Percentiles rank a stretch among this genome's conserved stretches.
Conservation (phyloP, 2,888 invertebrate species). For the Zelleria hepariella region DNA sequence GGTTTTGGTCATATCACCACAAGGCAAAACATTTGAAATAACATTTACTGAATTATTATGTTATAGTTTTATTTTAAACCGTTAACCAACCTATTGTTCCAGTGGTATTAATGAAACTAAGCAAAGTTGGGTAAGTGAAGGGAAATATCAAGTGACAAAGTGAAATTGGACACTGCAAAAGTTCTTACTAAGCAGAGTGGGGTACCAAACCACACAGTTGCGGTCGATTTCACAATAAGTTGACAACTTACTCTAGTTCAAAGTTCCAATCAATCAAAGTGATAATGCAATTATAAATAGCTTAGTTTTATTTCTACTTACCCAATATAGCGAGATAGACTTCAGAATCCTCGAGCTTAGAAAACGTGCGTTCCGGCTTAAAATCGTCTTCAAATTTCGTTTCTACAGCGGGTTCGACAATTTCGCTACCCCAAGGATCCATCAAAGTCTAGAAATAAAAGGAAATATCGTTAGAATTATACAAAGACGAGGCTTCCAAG, state of each 20-base stretch:
- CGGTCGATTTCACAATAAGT: constrained; percentile 11
- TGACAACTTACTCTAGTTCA: constrained; percentile 5
- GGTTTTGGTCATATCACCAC: neutral
- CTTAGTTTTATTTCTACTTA: constrained; percentile 30
- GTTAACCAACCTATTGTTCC: too few relatives aligned
- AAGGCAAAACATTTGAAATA: too few relatives aligned
- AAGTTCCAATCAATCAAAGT: neutral
- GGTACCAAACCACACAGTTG: neutral
- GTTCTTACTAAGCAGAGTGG: neutral
- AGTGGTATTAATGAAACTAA: neutral
- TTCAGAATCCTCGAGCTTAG: constrained; percentile 74
- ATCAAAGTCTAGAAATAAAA: constrained; percentile 36
- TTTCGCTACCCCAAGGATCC: constrained; percentile 65
- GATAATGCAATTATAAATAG: neutral
- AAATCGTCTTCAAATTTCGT: constrained; percentile 74
- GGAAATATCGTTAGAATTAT: neutral
- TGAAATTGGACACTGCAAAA: neutral
- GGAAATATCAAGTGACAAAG: neutral
- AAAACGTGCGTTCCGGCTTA: constrained; percentile 37
- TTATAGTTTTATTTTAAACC: too few relatives aligned
- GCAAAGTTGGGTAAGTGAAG: neutral
- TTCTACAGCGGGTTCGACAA: constrained; percentile 28
- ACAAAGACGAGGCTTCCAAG: neutral
- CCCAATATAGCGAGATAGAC: constrained; percentile 78
- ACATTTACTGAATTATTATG: too few relatives aligned